A percentile compares a stretch with the other conserved stretches of the same genome.
These are phyloP conservation scores for Galeopterus variegatus DNA, from an alignment of 2,113 vertebrate genomes.

Conservation along the genomic window DNA sequence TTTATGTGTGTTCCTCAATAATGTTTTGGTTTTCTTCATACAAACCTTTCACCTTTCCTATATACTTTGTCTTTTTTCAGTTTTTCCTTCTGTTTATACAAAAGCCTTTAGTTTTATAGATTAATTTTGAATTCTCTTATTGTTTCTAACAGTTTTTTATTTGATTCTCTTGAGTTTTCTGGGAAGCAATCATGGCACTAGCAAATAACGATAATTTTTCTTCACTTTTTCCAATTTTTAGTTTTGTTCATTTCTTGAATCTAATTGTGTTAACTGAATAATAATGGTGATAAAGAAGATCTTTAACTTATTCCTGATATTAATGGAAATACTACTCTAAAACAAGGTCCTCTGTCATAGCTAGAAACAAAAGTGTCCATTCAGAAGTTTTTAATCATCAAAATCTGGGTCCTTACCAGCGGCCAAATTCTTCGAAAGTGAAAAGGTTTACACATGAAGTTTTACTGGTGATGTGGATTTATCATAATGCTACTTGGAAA, in stretches of 20 bases:
- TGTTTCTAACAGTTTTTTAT: not conserved
- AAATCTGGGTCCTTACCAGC: not conserved
- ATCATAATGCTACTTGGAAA: constrained; percentile 3
- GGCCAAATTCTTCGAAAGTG: not conserved
- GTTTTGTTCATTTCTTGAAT: not conserved
- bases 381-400: not conserved
- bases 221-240: constrained; percentile 12
- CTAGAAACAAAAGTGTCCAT: not conserved
- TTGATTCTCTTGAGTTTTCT: not conserved
- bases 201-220: constrained; percentile 3
- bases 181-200: not conserved
- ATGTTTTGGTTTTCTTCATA: not conserved
- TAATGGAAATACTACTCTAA: not conserved
- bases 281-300: not conserved
- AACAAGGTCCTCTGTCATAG: not conserved
- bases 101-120: not conserved
- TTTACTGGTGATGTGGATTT: not conserved
- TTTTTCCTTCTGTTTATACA: not conserved
- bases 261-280: constrained; percentile 13
- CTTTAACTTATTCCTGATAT: not conserved
- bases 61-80: not conserved
- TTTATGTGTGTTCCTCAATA: not conserved
- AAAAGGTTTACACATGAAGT: not conserved
- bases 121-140: not conserved
- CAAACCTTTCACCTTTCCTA: not conserved